phyloP scores from a whole-genome alignment of 2,888 invertebrate species.

The Poecilobothrus nobilitatus region DNA sequence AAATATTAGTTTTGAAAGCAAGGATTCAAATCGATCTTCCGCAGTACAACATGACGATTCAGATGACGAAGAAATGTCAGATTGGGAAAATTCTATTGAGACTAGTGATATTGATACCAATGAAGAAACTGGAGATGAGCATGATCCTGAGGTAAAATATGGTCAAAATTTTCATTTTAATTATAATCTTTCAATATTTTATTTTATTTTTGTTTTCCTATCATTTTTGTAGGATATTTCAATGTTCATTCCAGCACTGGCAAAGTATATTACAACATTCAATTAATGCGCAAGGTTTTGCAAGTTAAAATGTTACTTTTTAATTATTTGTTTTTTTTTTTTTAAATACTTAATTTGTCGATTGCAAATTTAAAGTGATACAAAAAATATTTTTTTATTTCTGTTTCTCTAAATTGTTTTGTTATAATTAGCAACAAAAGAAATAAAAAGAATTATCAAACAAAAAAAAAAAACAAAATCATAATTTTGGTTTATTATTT shows the following conservation, averaged over 20 bases:
- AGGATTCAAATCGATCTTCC: not conserved
- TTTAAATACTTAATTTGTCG: not conserved
- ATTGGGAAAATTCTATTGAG: slow-evolving; percentile 55
- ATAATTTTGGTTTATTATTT: too few relatives aligned
- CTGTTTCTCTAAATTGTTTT: not conserved
- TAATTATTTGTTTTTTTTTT: not conserved
- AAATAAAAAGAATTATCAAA: not conserved
- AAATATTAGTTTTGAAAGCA: slow-evolving; percentile 15
- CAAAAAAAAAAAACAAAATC: too few relatives aligned
- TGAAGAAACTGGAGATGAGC: slow-evolving; percentile 52
- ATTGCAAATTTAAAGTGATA: slow-evolving; percentile 1
- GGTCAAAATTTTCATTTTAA: too few relatives aligned
- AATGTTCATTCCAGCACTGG: slow-evolving; percentile 51
- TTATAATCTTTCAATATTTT: too few relatives aligned
- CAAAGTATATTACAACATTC: slow-evolving; percentile 52
- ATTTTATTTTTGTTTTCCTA: slow-evolving; percentile 21
- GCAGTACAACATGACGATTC: slow-evolving; percentile 18
- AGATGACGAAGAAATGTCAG: slow-evolving; percentile 41
- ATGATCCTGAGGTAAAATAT: slow-evolving; percentile 47
- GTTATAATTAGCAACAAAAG: not conserved
- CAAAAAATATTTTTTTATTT: not conserved
- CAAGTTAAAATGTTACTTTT: not conserved
- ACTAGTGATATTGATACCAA: slow-evolving; percentile 54
- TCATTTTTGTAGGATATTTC: slow-evolving; percentile 53
- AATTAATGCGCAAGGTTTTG: slow-evolving; percentile 28